Percentiles rank a stretch among this genome's conserved stretches.
Conservation (phyloP, 1,140 invertebrate genomes). For the Protaetia brevitarsis region DNA sequence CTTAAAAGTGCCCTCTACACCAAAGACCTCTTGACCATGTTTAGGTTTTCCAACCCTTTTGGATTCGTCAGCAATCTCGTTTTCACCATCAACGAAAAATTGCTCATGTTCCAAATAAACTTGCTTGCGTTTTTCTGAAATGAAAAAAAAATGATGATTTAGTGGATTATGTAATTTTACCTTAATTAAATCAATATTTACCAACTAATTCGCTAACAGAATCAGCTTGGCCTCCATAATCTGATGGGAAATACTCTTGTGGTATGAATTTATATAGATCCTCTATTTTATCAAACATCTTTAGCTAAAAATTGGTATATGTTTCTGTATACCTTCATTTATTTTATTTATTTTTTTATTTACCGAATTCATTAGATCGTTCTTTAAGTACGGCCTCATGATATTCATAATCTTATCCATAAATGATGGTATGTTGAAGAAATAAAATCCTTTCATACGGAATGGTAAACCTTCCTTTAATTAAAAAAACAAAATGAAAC, state of each 20-base stretch:
- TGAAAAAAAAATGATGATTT: not conserved
- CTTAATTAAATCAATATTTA: conserved; percentile 32
- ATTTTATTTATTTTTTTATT: not conserved
- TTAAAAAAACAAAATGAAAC: not conserved
- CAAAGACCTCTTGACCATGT: no score
- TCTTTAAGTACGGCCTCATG: conserved; percentile 68
- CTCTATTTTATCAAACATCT: conserved; percentile 45
- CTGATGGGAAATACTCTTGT: conserved; percentile 49
- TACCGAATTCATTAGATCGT: conserved; percentile 57
- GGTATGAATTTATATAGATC: conserved; percentile 39
- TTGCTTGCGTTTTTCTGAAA: conserved; percentile 48
- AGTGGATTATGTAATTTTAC: not conserved
- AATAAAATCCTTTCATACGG: conserved; percentile 62
- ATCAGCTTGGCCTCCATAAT: conserved; percentile 54
- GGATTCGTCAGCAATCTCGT: no score
- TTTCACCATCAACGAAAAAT: conserved; percentile 29
- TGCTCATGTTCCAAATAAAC: conserved; percentile 9
- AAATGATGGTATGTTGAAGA: conserved; percentile 64
- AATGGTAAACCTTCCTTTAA: conserved; percentile 50
- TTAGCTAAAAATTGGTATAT: conserved; percentile 45
- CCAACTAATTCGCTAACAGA: conserved; percentile 42
- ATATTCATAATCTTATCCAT: conserved; percentile 66
- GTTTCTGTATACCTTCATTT: not conserved
- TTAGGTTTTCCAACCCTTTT: no score
- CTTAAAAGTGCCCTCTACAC: no score